Evolutionary conservation across 2,797 vertebrate genomes (phyloP), one percentile per base, ranked within the genome.

Genomic region (Xerus rutilus): DNA sequence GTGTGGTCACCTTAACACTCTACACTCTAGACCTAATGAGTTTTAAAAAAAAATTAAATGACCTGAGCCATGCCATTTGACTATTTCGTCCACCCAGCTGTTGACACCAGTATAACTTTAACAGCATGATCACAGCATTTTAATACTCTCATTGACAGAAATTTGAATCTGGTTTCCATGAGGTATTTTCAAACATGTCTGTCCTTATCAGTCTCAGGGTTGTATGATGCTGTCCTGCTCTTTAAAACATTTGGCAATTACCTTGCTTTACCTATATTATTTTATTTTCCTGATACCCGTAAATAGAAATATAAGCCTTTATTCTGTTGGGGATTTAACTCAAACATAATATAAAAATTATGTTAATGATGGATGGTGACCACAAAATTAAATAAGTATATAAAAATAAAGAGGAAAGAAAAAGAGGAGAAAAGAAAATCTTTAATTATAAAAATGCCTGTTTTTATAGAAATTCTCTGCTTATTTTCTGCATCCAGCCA

Each of bases 401-500:
- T 47, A 10, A 32, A 92, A n/a, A 69, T 4, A 54, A 32, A 25
- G 5, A 23, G 21, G 52, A 59, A 35, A 20, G 28, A 65, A 77
- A 21, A 72, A 86, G 47, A 69, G 87, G 30, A 54, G 73, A 57
- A 93, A 54, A 47, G 35, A 28, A 76, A 88, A 65, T 3, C 15
- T 59, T 94, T 14, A 54, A 43, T 94, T 93, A 17, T 82, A 59
- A 4, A 88, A 84, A 87, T 76, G 17, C 35, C 69, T 84, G 47
- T 21, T 95, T 89, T 96, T 49, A 28, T 64, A 49, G 59, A 91
- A 91, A 81, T 83, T 45, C 62, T 93, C 35, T 84, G 25, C 59
- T 45, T 3, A 35, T 14, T 32, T 86, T 76, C 73, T 82, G 39
- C 43, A 64, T 78, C 10, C 8, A 89, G 84, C 52, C 30, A 91